Percentiles rank a stretch among this genome's conserved stretches.
These are phyloP conservation scores for Apodemia zela DNA, from an alignment of 2,888 invertebrate species.

Conservation along the genomic window DNA sequence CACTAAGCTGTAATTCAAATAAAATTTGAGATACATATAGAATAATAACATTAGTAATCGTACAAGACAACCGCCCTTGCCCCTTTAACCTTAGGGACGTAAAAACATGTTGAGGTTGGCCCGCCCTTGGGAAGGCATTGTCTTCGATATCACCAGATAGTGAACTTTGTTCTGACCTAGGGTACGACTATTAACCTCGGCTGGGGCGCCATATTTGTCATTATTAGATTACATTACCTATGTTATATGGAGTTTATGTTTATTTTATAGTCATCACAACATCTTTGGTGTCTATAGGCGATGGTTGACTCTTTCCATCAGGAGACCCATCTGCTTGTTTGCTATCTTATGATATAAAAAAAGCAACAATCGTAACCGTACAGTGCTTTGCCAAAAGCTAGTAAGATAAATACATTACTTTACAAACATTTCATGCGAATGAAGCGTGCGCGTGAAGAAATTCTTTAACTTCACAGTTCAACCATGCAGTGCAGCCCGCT, in stretches of 20 bases:
- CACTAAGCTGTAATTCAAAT: background rate
- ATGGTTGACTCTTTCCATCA: no score
- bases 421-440: no score
- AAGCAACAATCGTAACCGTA: no score
- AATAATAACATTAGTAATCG: background rate
- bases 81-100: constrained; percentile 32
- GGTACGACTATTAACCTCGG: constrained; percentile 33
- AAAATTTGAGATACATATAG: background rate
- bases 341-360: no score
- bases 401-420: no score
- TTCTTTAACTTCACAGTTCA: no score
- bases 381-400: no score
- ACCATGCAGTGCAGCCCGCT: no score
- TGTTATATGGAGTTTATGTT: constrained; percentile 4
- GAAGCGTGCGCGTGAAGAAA: no score
- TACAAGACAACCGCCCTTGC: constrained; percentile 31
- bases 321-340: no score
- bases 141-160: constrained; percentile 26
- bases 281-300: no score
- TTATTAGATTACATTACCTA: constrained; percentile 24
- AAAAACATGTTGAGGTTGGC: constrained; percentile 29
- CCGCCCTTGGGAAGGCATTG: constrained; percentile 34
- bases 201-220: constrained; percentile 19
- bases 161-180: constrained; percentile 28
- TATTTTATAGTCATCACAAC: constrained; percentile 14